Evolutionary conservation across 2,113 vertebrate species (phyloP).

Genomic region (Suncus etruscus): DNA sequence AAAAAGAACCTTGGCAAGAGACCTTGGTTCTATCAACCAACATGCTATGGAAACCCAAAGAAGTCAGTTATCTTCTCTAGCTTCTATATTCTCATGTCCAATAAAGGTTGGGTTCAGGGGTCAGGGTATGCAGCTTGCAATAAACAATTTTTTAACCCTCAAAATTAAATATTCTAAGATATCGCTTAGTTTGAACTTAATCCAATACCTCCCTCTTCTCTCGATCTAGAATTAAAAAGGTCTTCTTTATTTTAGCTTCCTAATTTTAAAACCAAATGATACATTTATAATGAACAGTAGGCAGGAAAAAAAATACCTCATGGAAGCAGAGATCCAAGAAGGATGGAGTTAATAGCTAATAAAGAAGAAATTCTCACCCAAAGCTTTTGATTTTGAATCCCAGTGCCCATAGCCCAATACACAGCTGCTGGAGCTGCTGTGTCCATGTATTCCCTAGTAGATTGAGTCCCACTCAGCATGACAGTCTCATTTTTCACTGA

Average conservation of each 20-base stretch:
- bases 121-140: background rate
- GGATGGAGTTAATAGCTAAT: background rate
- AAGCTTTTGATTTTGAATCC: slow-evolving; percentile 44
- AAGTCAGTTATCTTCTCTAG: background rate
- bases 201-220: background rate
- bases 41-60: slow-evolving; percentile 57
- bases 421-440: slow-evolving; percentile 39
- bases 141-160: background rate
- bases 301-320: background rate
- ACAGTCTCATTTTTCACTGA: slow-evolving; percentile 83
- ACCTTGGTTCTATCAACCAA: background rate
- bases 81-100: background rate
- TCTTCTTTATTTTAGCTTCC: background rate
- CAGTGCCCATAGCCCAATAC: slow-evolving; percentile 49
- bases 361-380: slow-evolving; percentile 48
- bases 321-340: slow-evolving; percentile 59
- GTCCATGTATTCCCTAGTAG: slow-evolving; percentile 64
- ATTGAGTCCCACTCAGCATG: slow-evolving; percentile 80
- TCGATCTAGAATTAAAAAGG: background rate
- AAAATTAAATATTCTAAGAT: slow-evolving; percentile 22
- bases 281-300: slow-evolving; percentile 46
- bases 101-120: background rate
- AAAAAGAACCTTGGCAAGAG: slow-evolving; percentile 57
- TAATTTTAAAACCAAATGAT: slow-evolving; percentile 40
- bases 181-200: background rate